phyloP scores from a whole-genome alignment of 2,797 vertebrate genomes.

The Pelodytes ibericus region DNA sequence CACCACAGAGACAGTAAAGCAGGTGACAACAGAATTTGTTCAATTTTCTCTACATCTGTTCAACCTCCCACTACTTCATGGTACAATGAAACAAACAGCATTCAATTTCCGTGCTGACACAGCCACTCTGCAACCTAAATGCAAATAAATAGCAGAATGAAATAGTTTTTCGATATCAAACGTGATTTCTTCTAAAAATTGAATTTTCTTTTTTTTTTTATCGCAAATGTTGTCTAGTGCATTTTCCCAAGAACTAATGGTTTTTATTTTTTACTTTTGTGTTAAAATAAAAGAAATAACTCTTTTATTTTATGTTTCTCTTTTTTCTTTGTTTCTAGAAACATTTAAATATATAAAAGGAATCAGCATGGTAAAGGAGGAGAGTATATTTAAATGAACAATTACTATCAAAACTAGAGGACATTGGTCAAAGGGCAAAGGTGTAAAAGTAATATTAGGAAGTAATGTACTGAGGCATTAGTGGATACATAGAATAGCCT shows the following conservation, averaged over 20 bases:
- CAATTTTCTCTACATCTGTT: slow-evolving; percentile 54
- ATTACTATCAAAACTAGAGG: too few species aligned
- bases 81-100: slow-evolving; percentile 53
- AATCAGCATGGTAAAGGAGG: too few species aligned
- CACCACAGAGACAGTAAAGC: slow-evolving; percentile 38
- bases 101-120: slow-evolving; percentile 47
- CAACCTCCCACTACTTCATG: slow-evolving; percentile 56
- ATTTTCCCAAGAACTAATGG: not conserved
- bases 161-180: not conserved
- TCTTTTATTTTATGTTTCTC: too few species aligned
- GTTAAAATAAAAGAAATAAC: too few species aligned
- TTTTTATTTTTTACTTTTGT: not conserved
- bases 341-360: too few species aligned
- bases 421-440: too few species aligned
- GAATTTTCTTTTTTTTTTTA: not conserved
- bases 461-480: too few species aligned
- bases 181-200: not conserved
- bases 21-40: slow-evolving; percentile 51
- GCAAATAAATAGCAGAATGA: slow-evolving; percentile 17
- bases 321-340: too few species aligned
- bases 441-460: too few species aligned
- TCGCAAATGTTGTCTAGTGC: not conserved
- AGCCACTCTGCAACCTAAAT: slow-evolving; percentile 34
- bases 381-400: too few species aligned
- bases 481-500: too few species aligned